Base-by-base conservation (phyloP, 2,797 vertebrate genomes). In the Saxicola maurus region DNA sequence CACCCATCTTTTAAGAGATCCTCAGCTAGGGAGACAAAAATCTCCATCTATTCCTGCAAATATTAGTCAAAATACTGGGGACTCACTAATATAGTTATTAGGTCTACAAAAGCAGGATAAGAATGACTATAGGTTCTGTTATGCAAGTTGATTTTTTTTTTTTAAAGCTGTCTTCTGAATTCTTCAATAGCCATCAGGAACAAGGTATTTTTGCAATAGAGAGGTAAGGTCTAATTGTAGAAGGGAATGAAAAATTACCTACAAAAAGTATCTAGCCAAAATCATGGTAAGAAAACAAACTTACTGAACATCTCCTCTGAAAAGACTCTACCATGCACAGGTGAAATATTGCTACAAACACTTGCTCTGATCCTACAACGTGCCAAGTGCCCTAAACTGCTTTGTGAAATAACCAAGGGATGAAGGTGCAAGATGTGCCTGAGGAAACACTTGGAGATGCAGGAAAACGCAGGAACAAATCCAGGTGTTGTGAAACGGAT, bases 341-440 rank as follows among this genome's bases (percentile, higher is more conserved):
- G 40, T 60, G 51, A 86, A 89, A 45, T 28, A 61, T 0, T 38
- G n/a, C 53, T 83, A 66, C 18, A 52, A 78, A 52, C 21, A 31
- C 31, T 56, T n/a, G 27, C 14, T 43, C 37, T 62, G 60, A 81
- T 72, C 66, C 69, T 83, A 45, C 27, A 45, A n/a, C 0, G 1
- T 38, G 43, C 59, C 17, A 60, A 65, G 82, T 59, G 73, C 49
- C 66, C 33, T 72, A 5, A 38, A 16, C 56, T 11, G 23, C 60
- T 57, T 11, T 43, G 55, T 33, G 74, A 79, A 87, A 81, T 25
- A 89, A 55, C 53, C 42, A 30, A 76, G 79, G 68, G 76, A 59
- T 4, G 49, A 71, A 85, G 69, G 72, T 38, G 48, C 45, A 38
- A 10, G 5, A 6, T 19, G 17, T 0, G 2, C 40, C 17, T 0